Percentiles rank a stretch among this genome's conserved stretches.
Evolutionary conservation across 2,113 vertebrate species (phyloP).

Genomic region (Bucco capensis): DNA sequence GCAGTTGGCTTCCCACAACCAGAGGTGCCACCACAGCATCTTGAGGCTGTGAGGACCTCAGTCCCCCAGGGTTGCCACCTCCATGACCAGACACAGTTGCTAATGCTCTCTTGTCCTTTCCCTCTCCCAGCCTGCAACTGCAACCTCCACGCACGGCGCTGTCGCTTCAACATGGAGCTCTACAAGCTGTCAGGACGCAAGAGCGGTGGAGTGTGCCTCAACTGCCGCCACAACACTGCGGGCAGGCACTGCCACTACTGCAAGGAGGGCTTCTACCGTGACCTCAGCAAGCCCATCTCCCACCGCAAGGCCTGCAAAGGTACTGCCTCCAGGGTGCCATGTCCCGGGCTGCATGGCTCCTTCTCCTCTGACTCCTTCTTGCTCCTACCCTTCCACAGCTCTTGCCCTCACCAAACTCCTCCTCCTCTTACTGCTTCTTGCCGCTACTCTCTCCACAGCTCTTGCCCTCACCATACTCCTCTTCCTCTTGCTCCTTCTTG

Average conservation of each 20-base stretch:
- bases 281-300: constrained; percentile 83
- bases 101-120: not conserved
- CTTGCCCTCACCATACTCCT: too few relatives aligned
- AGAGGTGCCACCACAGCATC: not conserved
- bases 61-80: not conserved
- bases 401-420: not conserved
- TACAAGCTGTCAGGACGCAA: constrained; percentile 93
- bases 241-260: constrained; percentile 97
- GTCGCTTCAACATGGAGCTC: constrained; percentile 98
- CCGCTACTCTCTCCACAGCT: too few relatives aligned
- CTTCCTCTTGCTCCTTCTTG: too few relatives aligned
- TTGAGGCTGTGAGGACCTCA: too few relatives aligned
- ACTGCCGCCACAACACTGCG: constrained; percentile 94
- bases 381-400: not conserved
- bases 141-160: constrained; percentile 91
- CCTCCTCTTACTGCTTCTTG: too few relatives aligned
- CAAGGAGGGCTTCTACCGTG: constrained; percentile 93
- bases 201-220: constrained; percentile 94
- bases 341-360: rapidly evolving
- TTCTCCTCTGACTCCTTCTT: not conserved
- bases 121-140: constrained; percentile 88
- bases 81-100: rapidly evolving
- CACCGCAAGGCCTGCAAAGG: constrained; percentile 92
- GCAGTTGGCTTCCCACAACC: not conserved
- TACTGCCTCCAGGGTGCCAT: not conserved